A percentile compares a stretch with the other conserved stretches of the same genome.
These are phyloP conservation scores for Diaperis boleti DNA, from an alignment of 2,888 invertebrate species.

Conservation along the genomic window DNA sequence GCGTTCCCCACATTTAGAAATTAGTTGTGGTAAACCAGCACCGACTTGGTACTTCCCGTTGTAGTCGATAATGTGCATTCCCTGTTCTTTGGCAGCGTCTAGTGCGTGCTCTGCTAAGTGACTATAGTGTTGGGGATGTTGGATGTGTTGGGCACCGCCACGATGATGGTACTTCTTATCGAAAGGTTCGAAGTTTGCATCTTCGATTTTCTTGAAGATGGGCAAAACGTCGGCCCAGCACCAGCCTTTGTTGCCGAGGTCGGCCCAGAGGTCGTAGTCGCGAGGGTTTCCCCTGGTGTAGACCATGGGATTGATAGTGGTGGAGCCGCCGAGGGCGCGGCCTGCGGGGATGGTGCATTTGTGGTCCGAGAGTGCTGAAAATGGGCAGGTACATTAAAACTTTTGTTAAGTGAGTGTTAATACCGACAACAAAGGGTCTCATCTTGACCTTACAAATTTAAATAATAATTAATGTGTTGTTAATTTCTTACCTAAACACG, in stretches of 20 bases:
- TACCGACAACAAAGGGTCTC: no score
- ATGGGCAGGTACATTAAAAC: no score
- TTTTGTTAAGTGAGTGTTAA: no score
- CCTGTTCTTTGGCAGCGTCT: slow-evolving; percentile 73
- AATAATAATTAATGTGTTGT: no score
- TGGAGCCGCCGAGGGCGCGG: slow-evolving; percentile 85
- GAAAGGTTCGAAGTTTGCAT: slow-evolving; percentile 72
- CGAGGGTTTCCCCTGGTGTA: slow-evolving; percentile 78
- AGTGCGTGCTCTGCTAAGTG: slow-evolving; percentile 66
- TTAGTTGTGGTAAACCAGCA: slow-evolving; percentile 73
- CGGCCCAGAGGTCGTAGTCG: slow-evolving; percentile 84
- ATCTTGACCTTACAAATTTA: no score
- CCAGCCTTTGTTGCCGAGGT: slow-evolving; percentile 80
- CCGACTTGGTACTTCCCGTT: slow-evolving; percentile 75
- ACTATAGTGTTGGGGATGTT: slow-evolving; percentile 55
- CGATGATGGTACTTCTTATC: slow-evolving; percentile 70
- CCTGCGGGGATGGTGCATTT: slow-evolving; percentile 66
- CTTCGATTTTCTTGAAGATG: slow-evolving; percentile 84
- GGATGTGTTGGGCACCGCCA: slow-evolving; percentile 71
- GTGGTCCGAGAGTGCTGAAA: slow-evolving; percentile 53
- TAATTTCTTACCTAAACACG: slow-evolving; percentile 65
- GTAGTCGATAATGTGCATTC: slow-evolving; percentile 72
- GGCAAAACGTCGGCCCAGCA: slow-evolving; percentile 78
- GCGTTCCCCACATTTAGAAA: slow-evolving; percentile 75
- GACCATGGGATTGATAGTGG: slow-evolving; percentile 85